These are phyloP conservation scores for Sphinx pinastri DNA, from an alignment of 2,888 invertebrate species.

Conservation along the genomic window DNA sequence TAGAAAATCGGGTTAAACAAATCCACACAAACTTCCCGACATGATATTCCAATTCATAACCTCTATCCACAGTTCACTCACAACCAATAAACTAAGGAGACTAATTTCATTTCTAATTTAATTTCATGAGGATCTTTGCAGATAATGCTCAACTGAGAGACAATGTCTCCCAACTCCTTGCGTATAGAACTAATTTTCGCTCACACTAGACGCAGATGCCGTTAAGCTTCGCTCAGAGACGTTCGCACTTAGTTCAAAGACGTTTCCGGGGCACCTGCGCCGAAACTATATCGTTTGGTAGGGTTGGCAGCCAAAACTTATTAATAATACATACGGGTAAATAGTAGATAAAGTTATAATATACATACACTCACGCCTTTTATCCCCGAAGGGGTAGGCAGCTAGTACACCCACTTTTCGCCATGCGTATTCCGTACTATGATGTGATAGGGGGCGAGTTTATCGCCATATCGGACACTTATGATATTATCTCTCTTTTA, in stretches of 20 bases:
- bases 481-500: too few species aligned
- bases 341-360: too few species aligned
- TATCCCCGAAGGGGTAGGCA: too few species aligned
- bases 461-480: too few species aligned
- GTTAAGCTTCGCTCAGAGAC: not conserved
- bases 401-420: too few species aligned
- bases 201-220: slow-evolving; percentile 1
- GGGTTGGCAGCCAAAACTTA: not conserved
- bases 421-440: too few species aligned
- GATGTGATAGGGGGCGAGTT: too few species aligned
- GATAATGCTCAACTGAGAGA: not conserved
- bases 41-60: not conserved
- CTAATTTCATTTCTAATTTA: not conserved
- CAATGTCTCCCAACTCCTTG: slow-evolving; percentile 1
- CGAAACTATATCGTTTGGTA: not conserved
- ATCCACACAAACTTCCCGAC: not conserved
- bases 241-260: slow-evolving; percentile 19
- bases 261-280: slow-evolving; percentile 23
- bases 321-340: not conserved
- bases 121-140: not conserved
- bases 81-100: not conserved
- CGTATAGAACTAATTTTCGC: slow-evolving; percentile 18
- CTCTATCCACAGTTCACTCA: too few species aligned
- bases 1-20: too few species aligned
- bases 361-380: too few species aligned